Base-by-base conservation (phyloP, 2,113 vertebrate species). In the Holacanthus passer region DNA sequence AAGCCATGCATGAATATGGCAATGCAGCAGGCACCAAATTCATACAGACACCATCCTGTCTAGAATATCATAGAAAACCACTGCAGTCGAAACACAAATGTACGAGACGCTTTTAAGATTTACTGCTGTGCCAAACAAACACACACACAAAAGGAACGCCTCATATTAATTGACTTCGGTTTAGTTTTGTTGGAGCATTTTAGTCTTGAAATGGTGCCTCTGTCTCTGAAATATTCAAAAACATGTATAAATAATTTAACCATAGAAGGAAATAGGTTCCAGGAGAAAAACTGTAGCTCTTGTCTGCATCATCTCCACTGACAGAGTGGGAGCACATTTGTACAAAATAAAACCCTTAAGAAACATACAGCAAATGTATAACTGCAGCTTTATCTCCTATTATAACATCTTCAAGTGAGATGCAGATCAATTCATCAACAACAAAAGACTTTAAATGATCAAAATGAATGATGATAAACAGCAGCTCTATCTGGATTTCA, bases 181-280 rank as follows among this genome's bases (percentile, higher is more conserved):
- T 74, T 16, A 70, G 78, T 89, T 94, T 78, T 79, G 50, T 73
- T 82, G 62, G 76, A 88, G 82, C 88, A 74, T 88, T 92, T 91
- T 79, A 74, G 84, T 68, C 87, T 82, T 73, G 81, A 93, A 92
- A 93, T 88, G 88, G 86, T 88, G 84, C 84, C 85, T n/a, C n/a
- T 68, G 82, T 84, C 80, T 85, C 83, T 95, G 88, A 95, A 95
- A 95, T 95, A 95, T 95, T 94, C 77, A 95, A 88, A 93, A 95
- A 92, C 87, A 93, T 35, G 77, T 77, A 90, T 95, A 82, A 94
- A 95, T 95, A 93, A 95, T 94, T 94, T 74, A 96, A 91, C 82
- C 78, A 82, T 31, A 85, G 85, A 91, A 86, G 90, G 86, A 94
- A 94, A 91, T 64, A 91, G 82, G 90, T 91, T 93, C 83, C 85